phyloP scores from a whole-genome alignment of 2,888 invertebrate species.

The Vanessa cardui region DNA sequence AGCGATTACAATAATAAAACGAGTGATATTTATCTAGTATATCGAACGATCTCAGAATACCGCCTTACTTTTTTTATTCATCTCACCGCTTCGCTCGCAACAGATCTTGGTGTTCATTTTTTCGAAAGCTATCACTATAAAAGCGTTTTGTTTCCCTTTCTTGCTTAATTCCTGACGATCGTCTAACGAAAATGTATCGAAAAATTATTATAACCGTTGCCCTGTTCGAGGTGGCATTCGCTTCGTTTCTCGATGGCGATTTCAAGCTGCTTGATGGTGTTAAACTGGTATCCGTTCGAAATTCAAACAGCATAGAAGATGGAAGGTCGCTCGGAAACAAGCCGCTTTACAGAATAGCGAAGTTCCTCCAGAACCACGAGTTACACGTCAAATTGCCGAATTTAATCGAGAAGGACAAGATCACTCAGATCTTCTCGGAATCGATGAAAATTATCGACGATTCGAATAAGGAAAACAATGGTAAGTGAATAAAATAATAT shows the following conservation, averaged over 20 bases:
- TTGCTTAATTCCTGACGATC: constrained; percentile 66
- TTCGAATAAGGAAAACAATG: constrained; percentile 71
- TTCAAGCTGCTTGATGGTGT: constrained; percentile 85
- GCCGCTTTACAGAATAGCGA: constrained; percentile 83
- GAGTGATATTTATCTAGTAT: constrained; percentile 28
- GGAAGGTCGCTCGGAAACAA: constrained; percentile 75
- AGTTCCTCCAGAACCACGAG: constrained; percentile 88
- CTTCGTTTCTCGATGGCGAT: constrained; percentile 73
- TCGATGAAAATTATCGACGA: constrained; percentile 78
- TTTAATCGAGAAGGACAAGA: constrained; percentile 85
- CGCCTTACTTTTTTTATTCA: constrained; percentile 52
- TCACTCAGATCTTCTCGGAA: constrained; percentile 82
- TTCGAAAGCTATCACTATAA: constrained; percentile 77
- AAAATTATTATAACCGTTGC: constrained; percentile 49
- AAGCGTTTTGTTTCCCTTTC: constrained; percentile 65
- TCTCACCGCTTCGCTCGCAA: constrained; percentile 52
- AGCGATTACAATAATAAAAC: background rate
- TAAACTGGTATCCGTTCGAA: constrained; percentile 81
- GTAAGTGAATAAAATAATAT: constrained; percentile 60
- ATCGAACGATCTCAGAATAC: constrained; percentile 49
- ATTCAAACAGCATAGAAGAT: constrained; percentile 71
- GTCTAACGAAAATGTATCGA: constrained; percentile 68
- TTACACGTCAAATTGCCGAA: constrained; percentile 87
- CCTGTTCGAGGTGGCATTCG: constrained; percentile 50
- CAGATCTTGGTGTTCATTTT: constrained; percentile 72